Evolutionary conservation across 2,113 vertebrate species (phyloP).

Genomic region (Notechis scutatus): DNA sequence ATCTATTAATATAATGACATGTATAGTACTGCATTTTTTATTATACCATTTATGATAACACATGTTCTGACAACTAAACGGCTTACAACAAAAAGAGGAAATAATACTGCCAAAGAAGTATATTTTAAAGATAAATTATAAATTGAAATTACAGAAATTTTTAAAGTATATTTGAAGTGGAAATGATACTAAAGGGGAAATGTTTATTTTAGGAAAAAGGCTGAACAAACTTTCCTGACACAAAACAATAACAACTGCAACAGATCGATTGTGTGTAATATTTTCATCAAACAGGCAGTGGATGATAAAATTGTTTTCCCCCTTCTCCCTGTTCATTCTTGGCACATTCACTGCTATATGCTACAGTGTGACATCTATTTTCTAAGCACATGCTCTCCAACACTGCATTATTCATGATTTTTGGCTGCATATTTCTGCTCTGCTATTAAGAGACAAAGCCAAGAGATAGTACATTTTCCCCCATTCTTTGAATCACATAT

Average conservation of each 20-base stretch:
- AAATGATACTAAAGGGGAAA: constrained; percentile 35
- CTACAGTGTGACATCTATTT: neutral
- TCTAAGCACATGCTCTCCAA: neutral
- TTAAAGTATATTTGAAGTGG: constrained; percentile 23
- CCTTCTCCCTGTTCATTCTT: constrained; percentile 43
- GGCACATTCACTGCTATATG: constrained; percentile 35
- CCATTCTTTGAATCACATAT: neutral
- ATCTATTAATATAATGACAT: neutral
- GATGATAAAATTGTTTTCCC: constrained; percentile 31
- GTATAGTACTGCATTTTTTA: constrained; percentile 13
- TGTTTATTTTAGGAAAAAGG: constrained; percentile 29
- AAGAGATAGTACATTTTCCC: neutral
- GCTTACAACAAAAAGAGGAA: constrained; percentile 39
- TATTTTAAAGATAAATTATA: constrained; percentile 32
- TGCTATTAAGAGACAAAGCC: neutral
- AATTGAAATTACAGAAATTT: constrained; percentile 38
- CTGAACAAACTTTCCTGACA: constrained; percentile 21
- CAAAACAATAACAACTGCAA: constrained; percentile 40
- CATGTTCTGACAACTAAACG: constrained; percentile 26
- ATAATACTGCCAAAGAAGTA: neutral
- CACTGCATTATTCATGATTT: constrained; percentile 8
- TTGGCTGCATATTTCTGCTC: constrained; percentile 18
- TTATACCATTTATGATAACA: constrained; percentile 25
- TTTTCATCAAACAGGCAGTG: constrained; percentile 42
- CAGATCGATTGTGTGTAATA: constrained; percentile 24